Conservation (phyloP, 2,113 vertebrate genomes). For the Pitta sordida region DNA sequence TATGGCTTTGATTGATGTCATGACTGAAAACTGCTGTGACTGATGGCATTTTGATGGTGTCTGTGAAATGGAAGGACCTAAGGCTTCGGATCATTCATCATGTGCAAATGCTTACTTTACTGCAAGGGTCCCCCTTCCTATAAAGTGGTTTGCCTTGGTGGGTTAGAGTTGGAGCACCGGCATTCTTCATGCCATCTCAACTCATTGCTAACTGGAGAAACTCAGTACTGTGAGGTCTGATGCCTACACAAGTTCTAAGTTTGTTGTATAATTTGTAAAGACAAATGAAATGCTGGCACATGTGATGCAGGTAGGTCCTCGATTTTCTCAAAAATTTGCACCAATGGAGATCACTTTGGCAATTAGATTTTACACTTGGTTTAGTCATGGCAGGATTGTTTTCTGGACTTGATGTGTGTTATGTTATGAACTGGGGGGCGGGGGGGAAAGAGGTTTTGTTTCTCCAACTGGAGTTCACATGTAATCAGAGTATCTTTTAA, state of each 20-base stretch:
- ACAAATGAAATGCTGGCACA: neutral
- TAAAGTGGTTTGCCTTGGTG: neutral
- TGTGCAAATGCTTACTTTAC: neutral
- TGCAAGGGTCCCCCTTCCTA: neutral
- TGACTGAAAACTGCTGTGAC: neutral
- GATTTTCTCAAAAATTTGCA: neutral
- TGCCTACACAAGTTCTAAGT: neutral
- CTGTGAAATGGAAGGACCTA: conserved; percentile 4
- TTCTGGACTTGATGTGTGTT: neutral
- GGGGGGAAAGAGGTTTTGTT: neutral
- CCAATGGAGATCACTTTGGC: neutral
- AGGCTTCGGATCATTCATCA: neutral
- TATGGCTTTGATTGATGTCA: neutral
- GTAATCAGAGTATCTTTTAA: neutral
- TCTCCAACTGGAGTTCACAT: neutral
- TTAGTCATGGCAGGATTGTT: neutral
- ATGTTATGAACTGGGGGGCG: neutral
- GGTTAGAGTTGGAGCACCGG: neutral
- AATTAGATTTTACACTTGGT: neutral
- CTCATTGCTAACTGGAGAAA: neutral
- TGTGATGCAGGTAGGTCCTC: fast-evolving
- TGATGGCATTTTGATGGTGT: neutral
- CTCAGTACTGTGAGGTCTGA: neutral
- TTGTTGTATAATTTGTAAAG: neutral
- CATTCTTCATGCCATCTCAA: neutral